Evolutionary conservation across 2,888 invertebrate species (phyloP).

Genomic region (Limnephilus rhombicus): DNA sequence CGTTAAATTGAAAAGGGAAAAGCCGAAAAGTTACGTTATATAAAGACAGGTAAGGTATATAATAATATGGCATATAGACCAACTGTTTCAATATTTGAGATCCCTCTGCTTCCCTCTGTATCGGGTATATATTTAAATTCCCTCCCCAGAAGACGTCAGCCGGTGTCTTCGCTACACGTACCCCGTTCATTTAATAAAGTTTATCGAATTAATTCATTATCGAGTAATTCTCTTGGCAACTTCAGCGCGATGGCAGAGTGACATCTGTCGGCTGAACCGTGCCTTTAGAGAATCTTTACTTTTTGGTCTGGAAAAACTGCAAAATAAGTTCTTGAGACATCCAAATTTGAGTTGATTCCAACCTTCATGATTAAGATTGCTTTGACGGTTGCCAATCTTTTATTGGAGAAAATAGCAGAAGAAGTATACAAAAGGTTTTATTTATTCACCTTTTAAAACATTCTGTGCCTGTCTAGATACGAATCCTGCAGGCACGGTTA

Average conservation of each 20-base stretch:
- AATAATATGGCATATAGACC: not conserved
- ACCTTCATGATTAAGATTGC: not conserved
- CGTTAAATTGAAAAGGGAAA: not conserved
- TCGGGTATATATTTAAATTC: constrained; percentile 62
- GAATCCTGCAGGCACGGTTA: too few species aligned
- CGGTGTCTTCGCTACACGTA: constrained; percentile 52
- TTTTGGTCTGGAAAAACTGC: not conserved
- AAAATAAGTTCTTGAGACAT: not conserved
- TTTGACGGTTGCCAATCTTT: not conserved
- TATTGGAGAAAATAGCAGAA: not conserved
- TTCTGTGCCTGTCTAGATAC: too few species aligned
- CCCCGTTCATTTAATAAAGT: constrained; percentile 65
- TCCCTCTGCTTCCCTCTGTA: constrained; percentile 37
- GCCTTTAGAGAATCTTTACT: not conserved
- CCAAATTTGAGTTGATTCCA: not conserved
- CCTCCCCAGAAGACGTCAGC: constrained; percentile 47
- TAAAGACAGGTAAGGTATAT: not conserved
- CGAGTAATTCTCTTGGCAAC: constrained; percentile 66
- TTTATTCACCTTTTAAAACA: too few species aligned
- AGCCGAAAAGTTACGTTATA: not conserved
- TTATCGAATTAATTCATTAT: constrained; percentile 66
- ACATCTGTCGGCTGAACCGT: constrained; percentile 53
- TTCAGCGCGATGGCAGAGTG: constrained; percentile 51
- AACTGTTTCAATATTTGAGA: constrained; percentile 39
- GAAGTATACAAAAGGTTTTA: not conserved